phyloP scores from a whole-genome alignment of 64 coral and sea anemone genomes.

The Anthopleura sola region DNA sequence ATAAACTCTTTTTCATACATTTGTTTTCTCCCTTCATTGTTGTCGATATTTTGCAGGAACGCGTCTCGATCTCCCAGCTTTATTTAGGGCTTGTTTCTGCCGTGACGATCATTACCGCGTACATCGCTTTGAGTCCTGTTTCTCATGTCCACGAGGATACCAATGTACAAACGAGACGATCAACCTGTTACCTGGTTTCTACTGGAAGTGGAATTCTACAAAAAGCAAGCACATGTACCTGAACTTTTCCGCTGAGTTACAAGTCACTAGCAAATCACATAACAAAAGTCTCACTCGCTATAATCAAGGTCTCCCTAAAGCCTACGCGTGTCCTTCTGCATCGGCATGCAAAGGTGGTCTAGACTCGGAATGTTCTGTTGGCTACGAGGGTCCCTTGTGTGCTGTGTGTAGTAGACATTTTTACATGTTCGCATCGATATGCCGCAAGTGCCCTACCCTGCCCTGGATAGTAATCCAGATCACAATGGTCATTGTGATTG shows the following conservation, averaged over 20 bases:
- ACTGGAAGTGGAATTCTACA: constrained; percentile 22
- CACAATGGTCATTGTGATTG: neutral
- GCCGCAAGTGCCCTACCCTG: constrained; percentile 18
- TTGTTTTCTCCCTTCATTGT: too few relatives aligned
- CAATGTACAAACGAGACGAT: constrained; percentile 19
- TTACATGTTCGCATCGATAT: constrained; percentile 2
- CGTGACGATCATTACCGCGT: constrained; percentile 3
- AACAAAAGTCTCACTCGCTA: neutral
- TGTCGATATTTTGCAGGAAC: too few relatives aligned
- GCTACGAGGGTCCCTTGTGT: constrained; percentile 26
- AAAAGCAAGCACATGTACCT: neutral
- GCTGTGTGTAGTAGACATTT: constrained; percentile 1
- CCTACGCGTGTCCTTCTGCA: neutral
- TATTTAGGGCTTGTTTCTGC: constrained; percentile 23
- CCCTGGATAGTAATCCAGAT: constrained; percentile 18
- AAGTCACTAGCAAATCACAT: constrained; percentile 7
- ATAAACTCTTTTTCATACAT: too few relatives aligned
- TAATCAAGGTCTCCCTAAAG: neutral
- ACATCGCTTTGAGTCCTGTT: constrained; percentile 15
- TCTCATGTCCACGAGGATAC: neutral
- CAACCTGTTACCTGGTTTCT: constrained; percentile 12
- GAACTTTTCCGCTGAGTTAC: neutral
- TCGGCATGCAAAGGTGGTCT: constrained; percentile 19
- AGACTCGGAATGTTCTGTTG: constrained; percentile 20
- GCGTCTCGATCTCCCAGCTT: neutral